Conservation (phyloP, 2,113 vertebrate genomes). For the Phrynosoma platyrhinos region DNA sequence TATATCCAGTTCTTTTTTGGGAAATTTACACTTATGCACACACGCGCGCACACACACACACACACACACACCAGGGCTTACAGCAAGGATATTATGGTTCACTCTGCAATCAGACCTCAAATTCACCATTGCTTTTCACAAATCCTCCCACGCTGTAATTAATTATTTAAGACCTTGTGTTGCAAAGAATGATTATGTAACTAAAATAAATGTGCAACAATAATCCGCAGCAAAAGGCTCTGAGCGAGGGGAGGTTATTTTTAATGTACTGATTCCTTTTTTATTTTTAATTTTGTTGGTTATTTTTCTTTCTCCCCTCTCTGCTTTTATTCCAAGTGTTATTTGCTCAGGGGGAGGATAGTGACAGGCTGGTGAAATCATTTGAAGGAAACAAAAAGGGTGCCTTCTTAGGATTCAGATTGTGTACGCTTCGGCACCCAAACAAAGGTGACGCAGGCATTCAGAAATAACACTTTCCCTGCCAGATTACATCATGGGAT, state of each 20-base stretch:
- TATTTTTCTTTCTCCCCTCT: background rate
- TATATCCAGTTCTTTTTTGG: background rate
- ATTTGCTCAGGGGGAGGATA: background rate
- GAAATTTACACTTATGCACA: background rate
- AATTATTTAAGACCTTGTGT: conserved; percentile 60
- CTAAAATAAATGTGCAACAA: conserved; percentile 23
- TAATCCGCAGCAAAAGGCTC: background rate
- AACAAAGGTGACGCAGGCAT: background rate
- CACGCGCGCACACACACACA: no score
- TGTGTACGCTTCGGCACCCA: background rate
- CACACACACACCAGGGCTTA: background rate
- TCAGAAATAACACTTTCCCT: background rate
- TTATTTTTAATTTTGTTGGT: background rate
- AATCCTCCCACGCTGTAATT: conserved; percentile 56
- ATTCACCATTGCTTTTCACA: conserved; percentile 34
- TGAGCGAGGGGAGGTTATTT: no score
- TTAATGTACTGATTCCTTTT: no score
- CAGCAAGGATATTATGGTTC: conserved; percentile 1
- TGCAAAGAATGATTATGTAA: conserved; percentile 54
- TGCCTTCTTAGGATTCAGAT: no score
- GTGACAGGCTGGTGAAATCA: background rate
- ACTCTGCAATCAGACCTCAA: conserved; percentile 38
- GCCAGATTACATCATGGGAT: background rate
- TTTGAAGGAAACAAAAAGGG: no score
- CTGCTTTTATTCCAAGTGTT: background rate